A percentile compares a stretch with the other conserved stretches of the same genome.
phyloP scores from a whole-genome alignment of 2,113 vertebrate species.

The Neogale vison region DNA sequence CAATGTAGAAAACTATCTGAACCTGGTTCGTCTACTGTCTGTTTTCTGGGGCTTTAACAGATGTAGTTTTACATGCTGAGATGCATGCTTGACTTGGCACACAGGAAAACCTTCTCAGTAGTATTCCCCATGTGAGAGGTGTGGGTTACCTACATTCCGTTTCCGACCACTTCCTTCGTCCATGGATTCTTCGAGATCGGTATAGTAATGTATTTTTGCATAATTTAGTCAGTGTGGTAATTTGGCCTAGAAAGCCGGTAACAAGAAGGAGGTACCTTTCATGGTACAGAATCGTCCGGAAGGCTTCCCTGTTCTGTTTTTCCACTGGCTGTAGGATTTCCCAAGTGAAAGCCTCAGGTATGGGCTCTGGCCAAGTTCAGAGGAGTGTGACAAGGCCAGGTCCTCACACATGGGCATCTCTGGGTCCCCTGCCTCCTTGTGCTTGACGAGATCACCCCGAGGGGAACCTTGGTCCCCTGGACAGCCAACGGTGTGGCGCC shows the following conservation, averaged over 20 bases:
- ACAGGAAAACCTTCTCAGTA: too few species aligned
- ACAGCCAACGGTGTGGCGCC: neutral
- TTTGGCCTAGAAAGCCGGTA: neutral
- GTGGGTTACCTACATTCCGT: too few species aligned
- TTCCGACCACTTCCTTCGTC: neutral
- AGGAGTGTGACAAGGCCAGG: accelerated
- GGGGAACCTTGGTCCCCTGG: neutral
- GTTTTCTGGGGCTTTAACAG: neutral
- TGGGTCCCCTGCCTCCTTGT: neutral
- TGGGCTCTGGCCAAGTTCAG: neutral
- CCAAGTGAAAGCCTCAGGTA: accelerated
- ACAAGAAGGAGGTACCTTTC: accelerated
- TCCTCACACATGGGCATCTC: accelerated
- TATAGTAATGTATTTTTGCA: too few species aligned
- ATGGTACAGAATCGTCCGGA: accelerated
- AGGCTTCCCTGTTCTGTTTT: too few species aligned
- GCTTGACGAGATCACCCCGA: neutral
- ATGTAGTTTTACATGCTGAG: neutral
- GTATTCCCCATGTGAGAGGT: too few species aligned
- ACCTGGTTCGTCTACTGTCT: neutral
- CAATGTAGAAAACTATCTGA: neutral
- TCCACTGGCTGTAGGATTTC: neutral
- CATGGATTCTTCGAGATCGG: accelerated
- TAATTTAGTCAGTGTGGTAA: neutral
- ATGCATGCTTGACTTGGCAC: accelerated